Evolutionary conservation across 64 coral and sea anemone species (phyloP).

Genomic region (Acropora tenuis): DNA sequence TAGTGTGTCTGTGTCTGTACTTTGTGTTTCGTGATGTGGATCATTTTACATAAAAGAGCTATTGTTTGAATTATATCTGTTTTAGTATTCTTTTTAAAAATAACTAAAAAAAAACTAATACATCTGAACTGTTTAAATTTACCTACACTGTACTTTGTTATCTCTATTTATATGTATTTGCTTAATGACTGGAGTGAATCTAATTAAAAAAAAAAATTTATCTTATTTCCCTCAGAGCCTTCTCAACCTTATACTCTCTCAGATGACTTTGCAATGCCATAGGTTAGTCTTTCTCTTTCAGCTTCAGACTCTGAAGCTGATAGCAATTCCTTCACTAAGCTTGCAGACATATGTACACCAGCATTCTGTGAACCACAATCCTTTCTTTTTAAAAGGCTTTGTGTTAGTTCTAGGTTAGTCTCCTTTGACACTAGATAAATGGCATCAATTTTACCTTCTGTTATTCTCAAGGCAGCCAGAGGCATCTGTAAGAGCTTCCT

Average conservation of each 20-base stretch:
- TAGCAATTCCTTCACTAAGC: constrained; percentile 36
- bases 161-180: too few species aligned
- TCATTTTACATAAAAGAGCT: too few species aligned
- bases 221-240: constrained; percentile 41
- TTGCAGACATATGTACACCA: not conserved
- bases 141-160: too few species aligned
- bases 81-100: too few species aligned
- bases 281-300: constrained; percentile 61
- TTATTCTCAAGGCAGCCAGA: constrained; percentile 48
- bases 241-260: constrained; percentile 61
- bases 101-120: too few species aligned
- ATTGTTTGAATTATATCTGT: too few species aligned
- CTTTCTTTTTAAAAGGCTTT: constrained; percentile 37
- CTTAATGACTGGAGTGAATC: too few species aligned
- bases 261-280: constrained; percentile 53
- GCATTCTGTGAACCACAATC: not conserved
- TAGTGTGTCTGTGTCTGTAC: too few species aligned
- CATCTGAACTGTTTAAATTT: too few species aligned
- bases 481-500: constrained; percentile 70
- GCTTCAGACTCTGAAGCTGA: constrained; percentile 60
- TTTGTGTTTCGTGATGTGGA: too few species aligned
- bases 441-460: constrained; percentile 23
- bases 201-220: too few species aligned
- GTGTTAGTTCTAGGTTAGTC: constrained; percentile 24
- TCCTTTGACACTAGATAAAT: constrained; percentile 41